Base-by-base conservation (phyloP, 2,888 invertebrate species). In the Phymatocera aterrima region DNA sequence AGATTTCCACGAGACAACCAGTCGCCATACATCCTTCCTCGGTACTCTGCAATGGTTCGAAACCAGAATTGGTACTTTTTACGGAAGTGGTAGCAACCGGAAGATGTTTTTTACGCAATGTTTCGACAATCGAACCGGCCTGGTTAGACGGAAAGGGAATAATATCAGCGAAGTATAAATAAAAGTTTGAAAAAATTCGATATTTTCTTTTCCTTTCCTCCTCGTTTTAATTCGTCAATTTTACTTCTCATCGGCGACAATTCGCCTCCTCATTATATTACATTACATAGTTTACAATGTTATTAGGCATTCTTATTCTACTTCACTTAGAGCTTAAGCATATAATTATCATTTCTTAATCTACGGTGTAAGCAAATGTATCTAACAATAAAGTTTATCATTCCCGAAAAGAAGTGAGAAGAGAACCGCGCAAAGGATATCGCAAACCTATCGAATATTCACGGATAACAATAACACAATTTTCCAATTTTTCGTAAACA, bases 21-120 rank as follows among this genome's bases (percentile, higher is more conserved):
- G 97, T 97, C 10, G 91, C 93, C 80, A 95, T 98, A 84, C 98
- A 98, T 92, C 98, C 98, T 0, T 95, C 96, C 48, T 96, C 96
- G 68, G 93, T 94, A 37, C 91, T 98, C n/a, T n/a, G n/a, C 68
- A 94, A 96, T 79, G 93, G 94, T 64, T 92, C 93, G 79, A 94
- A 95, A 79, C 95, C 97, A 5, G 93, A 94, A 24, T 93, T 95
- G 80, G 93, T 98, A 0, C 87, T 97, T 74, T 98, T 95, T 91
- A 95, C 96, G 0, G 98, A 98, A 91, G 93, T 98, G 64, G 94
- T 98, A n/a, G 94, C 96, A 86, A 98, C 98, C 0, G 93, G 93
- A 79, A 95, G 96, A 83, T 93, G 95, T 82, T 98, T 96, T 91
- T 93, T 98, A 88, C 93, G 96, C 84, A 94, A 94, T 79, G 92